These are phyloP conservation scores for Oxygymnocypris stewartii DNA, from an alignment of 2,113 vertebrate genomes.

Conservation along the genomic window DNA sequence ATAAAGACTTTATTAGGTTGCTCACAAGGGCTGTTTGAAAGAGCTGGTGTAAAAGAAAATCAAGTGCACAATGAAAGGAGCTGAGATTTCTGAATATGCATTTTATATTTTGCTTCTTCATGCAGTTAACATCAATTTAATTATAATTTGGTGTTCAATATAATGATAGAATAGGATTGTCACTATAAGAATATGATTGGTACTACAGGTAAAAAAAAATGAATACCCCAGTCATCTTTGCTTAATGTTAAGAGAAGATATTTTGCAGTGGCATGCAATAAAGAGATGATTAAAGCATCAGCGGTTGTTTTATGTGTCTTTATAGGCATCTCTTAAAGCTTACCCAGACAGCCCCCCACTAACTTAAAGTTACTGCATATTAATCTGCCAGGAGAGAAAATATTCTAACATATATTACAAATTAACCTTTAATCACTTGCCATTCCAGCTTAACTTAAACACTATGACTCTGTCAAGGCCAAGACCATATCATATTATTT, in stretches of 20 bases:
- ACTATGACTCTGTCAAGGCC: neutral
- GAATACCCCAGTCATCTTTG: neutral
- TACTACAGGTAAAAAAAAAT: neutral
- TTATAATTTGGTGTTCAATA: neutral
- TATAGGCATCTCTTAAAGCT: neutral
- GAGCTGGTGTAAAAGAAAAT: neutral
- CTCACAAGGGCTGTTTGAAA: neutral
- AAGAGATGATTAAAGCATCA: constrained; percentile 63
- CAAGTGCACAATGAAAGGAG: neutral
- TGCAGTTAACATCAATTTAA: neutral
- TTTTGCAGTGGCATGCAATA: constrained; percentile 72
- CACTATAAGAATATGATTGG: neutral
- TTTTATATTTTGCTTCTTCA: neutral
- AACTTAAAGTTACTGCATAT: neutral
- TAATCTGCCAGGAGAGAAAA: neutral
- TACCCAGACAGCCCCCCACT: neutral
- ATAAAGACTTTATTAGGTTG: constrained; percentile 20
- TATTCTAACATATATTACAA: neutral
- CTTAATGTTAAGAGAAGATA: constrained; percentile 24
- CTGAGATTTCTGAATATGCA: neutral
- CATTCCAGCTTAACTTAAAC: neutral
- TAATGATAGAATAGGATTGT: neutral
- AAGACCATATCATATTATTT: neutral
- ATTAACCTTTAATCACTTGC: neutral
- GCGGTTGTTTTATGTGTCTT: constrained; percentile 45